Evolutionary conservation across 2,888 invertebrate species (phyloP).

Genomic region (Anthophora plumipes): DNA sequence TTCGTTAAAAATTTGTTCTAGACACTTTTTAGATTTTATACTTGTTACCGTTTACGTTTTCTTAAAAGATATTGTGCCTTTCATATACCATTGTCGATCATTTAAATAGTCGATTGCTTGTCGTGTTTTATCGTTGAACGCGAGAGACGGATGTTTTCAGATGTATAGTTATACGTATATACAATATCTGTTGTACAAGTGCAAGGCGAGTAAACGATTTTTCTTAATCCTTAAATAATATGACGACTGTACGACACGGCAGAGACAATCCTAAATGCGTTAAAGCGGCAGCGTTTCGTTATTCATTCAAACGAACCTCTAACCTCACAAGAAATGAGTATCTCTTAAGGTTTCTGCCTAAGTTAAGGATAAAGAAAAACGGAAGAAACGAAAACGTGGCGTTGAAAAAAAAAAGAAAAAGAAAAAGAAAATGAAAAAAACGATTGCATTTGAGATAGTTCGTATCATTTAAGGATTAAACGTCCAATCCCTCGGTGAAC

Average conservation of each 20-base stretch:
- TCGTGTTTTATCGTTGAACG: conserved; percentile 37
- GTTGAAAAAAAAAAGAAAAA: not conserved
- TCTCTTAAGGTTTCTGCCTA: conserved; percentile 30
- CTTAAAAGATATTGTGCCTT: conserved; percentile 50
- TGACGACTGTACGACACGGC: not conserved
- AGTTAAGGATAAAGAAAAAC: not conserved
- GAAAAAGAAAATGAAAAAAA: not conserved
- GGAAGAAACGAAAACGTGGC: not conserved
- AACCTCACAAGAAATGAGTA: not conserved
- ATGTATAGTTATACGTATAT: conserved; percentile 26
- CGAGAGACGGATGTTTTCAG: conserved; percentile 11
- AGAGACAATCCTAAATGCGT: conserved; percentile 18
- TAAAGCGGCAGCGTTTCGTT: not conserved
- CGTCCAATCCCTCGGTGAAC: conserved; percentile 2
- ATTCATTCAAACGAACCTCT: not conserved
- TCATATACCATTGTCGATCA: conserved; percentile 36
- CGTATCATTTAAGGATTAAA: conserved; percentile 39
- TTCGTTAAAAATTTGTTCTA: not conserved
- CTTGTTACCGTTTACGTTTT: conserved; percentile 9
- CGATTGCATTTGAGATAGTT: not conserved
- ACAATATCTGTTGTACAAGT: conserved; percentile 27
- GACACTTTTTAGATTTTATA: conserved; percentile 9
- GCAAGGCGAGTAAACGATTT: not conserved
- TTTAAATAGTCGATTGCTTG: conserved; percentile 41
- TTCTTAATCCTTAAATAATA: conserved; percentile 44